Percentiles rank a stretch among this genome's conserved stretches.
Conservation (phyloP, 2,113 vertebrate genomes). For the Cheirogaleus medius region DNA sequence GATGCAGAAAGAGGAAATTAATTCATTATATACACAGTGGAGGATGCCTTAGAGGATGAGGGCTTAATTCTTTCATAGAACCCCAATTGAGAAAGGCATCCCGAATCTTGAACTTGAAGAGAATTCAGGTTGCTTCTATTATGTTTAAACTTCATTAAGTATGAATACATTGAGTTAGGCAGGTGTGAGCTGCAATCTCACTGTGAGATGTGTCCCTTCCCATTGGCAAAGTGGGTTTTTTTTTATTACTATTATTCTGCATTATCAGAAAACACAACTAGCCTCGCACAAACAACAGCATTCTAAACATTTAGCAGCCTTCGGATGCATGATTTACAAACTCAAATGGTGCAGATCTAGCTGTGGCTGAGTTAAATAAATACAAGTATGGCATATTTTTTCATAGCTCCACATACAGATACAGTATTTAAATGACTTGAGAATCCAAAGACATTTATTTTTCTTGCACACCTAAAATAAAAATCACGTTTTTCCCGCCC, state of each 20-base stretch:
- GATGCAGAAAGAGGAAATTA: not conserved
- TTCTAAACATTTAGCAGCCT: not conserved
- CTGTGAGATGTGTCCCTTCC: conserved; percentile 13
- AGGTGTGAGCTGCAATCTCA: conserved; percentile 8
- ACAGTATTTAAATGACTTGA: conserved; percentile 57
- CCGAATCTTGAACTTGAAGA: not conserved
- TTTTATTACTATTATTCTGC: conserved; percentile 44
- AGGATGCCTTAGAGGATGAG: not conserved
- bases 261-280: conserved; percentile 40
- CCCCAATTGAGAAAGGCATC: not conserved
- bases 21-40: not conserved
- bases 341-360: not conserved
- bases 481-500: not conserved
- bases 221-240: not conserved
- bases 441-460: conserved; percentile 36
- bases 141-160: conserved; percentile 27
- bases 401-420: not conserved
- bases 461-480: conserved; percentile 33
- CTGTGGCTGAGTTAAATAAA: not conserved
- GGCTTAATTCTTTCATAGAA: conserved; percentile 2
- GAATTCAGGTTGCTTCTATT: not conserved
- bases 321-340: conserved; percentile 16
- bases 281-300: conserved; percentile 20
- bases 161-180: not conserved
- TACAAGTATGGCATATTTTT: not conserved